Base-by-base conservation (phyloP, 2,888 invertebrate genomes). In the Phortica magna region DNA sequence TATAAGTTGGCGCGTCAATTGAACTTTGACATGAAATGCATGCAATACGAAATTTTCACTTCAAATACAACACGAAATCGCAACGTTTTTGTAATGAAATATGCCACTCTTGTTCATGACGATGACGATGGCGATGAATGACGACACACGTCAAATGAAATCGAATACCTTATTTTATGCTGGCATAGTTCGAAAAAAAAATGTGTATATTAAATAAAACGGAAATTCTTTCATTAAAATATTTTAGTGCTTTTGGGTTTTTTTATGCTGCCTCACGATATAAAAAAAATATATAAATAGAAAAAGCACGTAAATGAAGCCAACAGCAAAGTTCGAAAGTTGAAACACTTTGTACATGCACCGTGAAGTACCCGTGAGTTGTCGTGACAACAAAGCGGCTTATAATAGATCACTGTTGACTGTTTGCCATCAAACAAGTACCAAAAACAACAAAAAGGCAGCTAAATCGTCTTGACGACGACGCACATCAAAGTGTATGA, bases 71-170 rank as follows among this genome's bases (percentile, higher is more conserved):
- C 59, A 59, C 59, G 59, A 59, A 59, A n/a, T 22, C 17, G 59
- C 17, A 31, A 31, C 31, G 65, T 19, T 65, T 65, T 31, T 67
- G 67, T 86, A 88, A 85, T 85, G 84, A 85, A 85, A 85, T 88
- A 84, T 88, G 86, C 83, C 84, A 85, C 81, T 82, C 82, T 86
- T 85, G 87, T 88, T 86, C 88, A 88, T 88, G 84, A 48, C 48
- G 48, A 48, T 48, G 9, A 12, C 14, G 10, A 43, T 43, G n/a
- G n/a, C n/a, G n/a, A 48, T 12, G 48, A 12, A 48, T 14, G 14
- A 12, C 19, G 59, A 59, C 59, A n/a, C 59, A 59, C n/a, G n/a
- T 12, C 17, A 59, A 19, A 59, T 19, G 59, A 59, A 59, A 59
- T 12, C 19, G 7, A 59, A 59, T 17, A 59, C 59, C 59, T 6